Percentiles rank a stretch among this genome's conserved stretches.
Evolutionary conservation across 2,888 invertebrate species (phyloP).

Genomic region (Sipha maydis): DNA sequence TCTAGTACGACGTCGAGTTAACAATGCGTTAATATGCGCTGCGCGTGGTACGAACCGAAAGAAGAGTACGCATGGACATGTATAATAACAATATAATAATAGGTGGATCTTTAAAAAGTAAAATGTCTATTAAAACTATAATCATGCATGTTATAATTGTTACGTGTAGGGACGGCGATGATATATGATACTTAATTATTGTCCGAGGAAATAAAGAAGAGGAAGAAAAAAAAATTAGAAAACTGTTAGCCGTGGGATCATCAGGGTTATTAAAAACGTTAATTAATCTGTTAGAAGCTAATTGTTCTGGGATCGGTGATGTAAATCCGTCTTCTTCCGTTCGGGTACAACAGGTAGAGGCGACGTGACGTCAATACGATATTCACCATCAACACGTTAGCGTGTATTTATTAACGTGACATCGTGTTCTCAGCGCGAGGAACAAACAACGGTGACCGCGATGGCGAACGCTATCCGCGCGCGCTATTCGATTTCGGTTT

Average conservation of each 20-base stretch:
- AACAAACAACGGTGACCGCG: too few relatives aligned
- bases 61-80: too few relatives aligned
- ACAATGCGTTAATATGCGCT: not conserved
- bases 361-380: constrained; percentile 17
- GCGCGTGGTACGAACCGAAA: not conserved
- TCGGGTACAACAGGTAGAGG: not conserved
- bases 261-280: constrained; percentile 46
- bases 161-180: not conserved
- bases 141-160: not conserved
- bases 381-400: not conserved
- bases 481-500: too few relatives aligned
- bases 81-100: not conserved
- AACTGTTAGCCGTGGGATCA: constrained; percentile 35
- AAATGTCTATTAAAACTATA: not conserved
- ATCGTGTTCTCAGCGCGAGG: not conserved
- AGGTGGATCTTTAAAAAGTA: not conserved
- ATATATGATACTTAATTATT: constrained; percentile 18
- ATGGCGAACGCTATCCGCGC: too few relatives aligned
- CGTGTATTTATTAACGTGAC: too few relatives aligned
- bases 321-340: constrained; percentile 14
- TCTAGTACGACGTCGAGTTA: not conserved
- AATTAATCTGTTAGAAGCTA: constrained; percentile 28
- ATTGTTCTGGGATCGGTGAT: constrained; percentile 47
- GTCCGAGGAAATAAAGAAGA: not conserved
- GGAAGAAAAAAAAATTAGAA: not conserved